phyloP scores from a whole-genome alignment of 2,888 invertebrate species.

The Polydrusus cervinus region DNA sequence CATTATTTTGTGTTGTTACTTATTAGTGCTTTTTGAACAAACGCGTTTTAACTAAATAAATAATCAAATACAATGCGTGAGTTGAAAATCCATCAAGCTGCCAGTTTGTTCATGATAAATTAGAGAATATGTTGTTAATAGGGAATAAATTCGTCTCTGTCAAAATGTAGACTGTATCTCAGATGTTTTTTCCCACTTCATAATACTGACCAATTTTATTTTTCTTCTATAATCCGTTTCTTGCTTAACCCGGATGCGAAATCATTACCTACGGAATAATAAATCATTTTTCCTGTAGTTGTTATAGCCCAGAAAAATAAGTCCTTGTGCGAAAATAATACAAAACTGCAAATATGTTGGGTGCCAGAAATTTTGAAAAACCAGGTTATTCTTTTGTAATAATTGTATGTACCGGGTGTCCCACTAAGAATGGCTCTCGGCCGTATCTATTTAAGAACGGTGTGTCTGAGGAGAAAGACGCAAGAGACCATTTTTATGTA shows the following conservation, averaged over 20 bases:
- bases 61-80: slow-evolving; percentile 30
- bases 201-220: slow-evolving; percentile 55
- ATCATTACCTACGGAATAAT: slow-evolving; percentile 52
- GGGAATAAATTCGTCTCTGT: slow-evolving; percentile 54
- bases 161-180: slow-evolving; percentile 49
- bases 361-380: too few relatives aligned
- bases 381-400: too few relatives aligned
- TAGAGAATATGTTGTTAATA: slow-evolving; percentile 52
- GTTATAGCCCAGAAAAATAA: slow-evolving; percentile 28
- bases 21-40: too few relatives aligned
- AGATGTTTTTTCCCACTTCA: slow-evolving; percentile 54
- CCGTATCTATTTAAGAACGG: too few relatives aligned
- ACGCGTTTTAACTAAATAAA: slow-evolving; percentile 18
- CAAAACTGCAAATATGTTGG: too few relatives aligned
- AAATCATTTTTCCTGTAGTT: slow-evolving; percentile 46
- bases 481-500: too few relatives aligned
- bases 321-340: neutral
- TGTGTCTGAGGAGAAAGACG: too few relatives aligned
- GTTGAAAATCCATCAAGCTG: slow-evolving; percentile 38
- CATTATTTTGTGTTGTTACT: too few relatives aligned
- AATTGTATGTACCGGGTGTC: too few relatives aligned
- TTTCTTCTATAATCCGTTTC: slow-evolving; percentile 53
- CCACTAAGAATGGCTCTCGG: too few relatives aligned
- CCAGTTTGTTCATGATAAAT: slow-evolving; percentile 50
- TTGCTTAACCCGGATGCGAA: slow-evolving; percentile 50